phyloP scores from a whole-genome alignment of 2,113 vertebrate species.

The Dascyllus trimaculatus region DNA sequence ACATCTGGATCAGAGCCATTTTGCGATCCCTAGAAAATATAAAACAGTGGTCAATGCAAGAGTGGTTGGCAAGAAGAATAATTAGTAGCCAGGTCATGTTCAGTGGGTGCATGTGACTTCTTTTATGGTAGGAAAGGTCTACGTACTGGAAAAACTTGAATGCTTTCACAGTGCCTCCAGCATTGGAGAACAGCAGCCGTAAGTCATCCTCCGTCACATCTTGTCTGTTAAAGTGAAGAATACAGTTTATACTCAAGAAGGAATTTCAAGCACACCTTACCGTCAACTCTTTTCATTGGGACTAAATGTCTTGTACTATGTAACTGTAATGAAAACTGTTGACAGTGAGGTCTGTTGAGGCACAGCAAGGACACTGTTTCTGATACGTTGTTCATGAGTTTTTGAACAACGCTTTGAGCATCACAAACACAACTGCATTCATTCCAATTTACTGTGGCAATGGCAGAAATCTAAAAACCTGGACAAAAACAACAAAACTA shows the following conservation, averaged over 20 bases:
- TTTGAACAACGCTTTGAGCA: no score
- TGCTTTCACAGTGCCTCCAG: conserved; percentile 96
- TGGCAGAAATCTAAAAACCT: no score
- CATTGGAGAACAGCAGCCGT: conserved; percentile 94
- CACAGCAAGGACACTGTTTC: no score
- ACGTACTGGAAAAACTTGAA: conserved; percentile 99
- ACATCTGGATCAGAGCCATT: conserved; percentile 99
- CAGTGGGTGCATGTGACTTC: not conserved
- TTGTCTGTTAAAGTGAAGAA: conserved; percentile 84
- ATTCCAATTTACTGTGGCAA: no score
- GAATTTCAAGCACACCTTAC: no score
- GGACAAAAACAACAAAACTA: no score
- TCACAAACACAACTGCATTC: no score
- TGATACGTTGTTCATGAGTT: no score
- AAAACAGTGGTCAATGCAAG: not conserved
- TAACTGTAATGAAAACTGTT: no score
- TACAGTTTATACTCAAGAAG: conserved; percentile 9
- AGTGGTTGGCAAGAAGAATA: not conserved
- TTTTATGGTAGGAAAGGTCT: conserved; percentile 24
- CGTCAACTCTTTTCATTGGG: no score
- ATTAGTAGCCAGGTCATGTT: not conserved
- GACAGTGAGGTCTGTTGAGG: no score
- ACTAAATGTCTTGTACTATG: no score
- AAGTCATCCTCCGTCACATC: conserved; percentile 96
- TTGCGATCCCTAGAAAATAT: conserved; percentile 92